phyloP scores from a whole-genome alignment of 2,888 invertebrate genomes.

The Apotomis turbidana region DNA sequence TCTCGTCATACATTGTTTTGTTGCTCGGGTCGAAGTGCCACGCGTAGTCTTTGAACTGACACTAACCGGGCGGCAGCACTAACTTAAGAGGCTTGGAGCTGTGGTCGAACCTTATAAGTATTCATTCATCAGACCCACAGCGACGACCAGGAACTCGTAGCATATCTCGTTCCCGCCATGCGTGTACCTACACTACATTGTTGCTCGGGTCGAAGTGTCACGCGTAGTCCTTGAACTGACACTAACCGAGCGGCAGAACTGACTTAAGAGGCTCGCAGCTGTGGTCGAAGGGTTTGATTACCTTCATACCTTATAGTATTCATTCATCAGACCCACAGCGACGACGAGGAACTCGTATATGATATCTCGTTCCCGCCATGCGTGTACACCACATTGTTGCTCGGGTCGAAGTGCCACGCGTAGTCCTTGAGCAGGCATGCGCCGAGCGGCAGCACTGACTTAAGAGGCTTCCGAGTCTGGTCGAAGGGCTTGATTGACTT shows the following conservation, averaged over 20 bases:
- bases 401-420: constrained; percentile 89
- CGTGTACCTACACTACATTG: constrained; percentile 88
- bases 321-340: constrained; percentile 92
- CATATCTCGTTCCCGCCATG: constrained; percentile 86
- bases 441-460: constrained; percentile 88
- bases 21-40: constrained; percentile 88
- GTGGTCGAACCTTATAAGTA: constrained; percentile 87
- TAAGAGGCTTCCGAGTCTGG: constrained; percentile 85
- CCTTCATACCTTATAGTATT: constrained; percentile 86
- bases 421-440: constrained; percentile 92
- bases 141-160: constrained; percentile 93
- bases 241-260: constrained; percentile 89
- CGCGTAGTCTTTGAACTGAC: constrained; percentile 92
- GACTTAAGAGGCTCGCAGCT: constrained; percentile 84
- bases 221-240: constrained; percentile 91
- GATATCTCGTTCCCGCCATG: constrained; percentile 86
- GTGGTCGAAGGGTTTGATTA: constrained; percentile 86
- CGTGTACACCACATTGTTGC: constrained; percentile 87
- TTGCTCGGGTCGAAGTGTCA: constrained; percentile 88
- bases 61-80: constrained; percentile 89
- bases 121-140: constrained; percentile 92
- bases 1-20: constrained; percentile 64
- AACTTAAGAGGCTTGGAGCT: constrained; percentile 84
- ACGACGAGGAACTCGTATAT: constrained; percentile 95
- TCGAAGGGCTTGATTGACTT: constrained; percentile 85